These are phyloP conservation scores for Acrossocheilus wenchowensis DNA, from an alignment of 2,797 vertebrate species.

Conservation along the genomic window DNA sequence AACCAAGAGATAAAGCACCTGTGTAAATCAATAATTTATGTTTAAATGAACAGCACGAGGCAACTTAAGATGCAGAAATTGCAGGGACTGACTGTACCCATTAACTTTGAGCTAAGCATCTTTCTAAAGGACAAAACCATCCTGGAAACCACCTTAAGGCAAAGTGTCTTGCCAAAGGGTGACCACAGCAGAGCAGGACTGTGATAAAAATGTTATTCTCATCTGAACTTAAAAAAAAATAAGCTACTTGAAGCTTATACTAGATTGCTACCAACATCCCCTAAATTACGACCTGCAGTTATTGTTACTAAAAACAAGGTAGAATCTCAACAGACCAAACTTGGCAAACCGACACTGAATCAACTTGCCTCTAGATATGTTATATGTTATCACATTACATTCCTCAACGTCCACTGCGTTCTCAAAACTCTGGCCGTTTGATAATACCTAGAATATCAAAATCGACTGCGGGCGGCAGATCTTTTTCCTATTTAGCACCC, in stretches of 20 bases:
- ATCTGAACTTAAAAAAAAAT: not conserved
- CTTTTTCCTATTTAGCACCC: no score
- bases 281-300: constrained; percentile 13
- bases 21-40: constrained; percentile 31
- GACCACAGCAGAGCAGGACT: not conserved
- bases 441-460: no score
- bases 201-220: not conserved
- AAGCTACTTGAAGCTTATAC: not conserved
- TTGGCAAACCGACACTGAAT: not conserved
- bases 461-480: no score
- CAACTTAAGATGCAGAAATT: constrained; percentile 17
- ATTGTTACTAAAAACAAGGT: not conserved
- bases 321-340: not conserved
- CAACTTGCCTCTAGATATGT: not conserved
- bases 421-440: no score
- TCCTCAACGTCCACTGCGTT: no score
- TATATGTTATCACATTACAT: not conserved
- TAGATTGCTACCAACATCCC: not conserved
- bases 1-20: constrained; percentile 5
- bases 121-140: not conserved
- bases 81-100: constrained; percentile 12
- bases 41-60: constrained; percentile 24
- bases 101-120: not conserved
- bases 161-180: not conserved
- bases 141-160: not conserved